Percentiles rank a stretch among this genome's conserved stretches.
Conservation (phyloP, 2,113 vertebrate genomes). For the Myrmophylax atrothorax region DNA sequence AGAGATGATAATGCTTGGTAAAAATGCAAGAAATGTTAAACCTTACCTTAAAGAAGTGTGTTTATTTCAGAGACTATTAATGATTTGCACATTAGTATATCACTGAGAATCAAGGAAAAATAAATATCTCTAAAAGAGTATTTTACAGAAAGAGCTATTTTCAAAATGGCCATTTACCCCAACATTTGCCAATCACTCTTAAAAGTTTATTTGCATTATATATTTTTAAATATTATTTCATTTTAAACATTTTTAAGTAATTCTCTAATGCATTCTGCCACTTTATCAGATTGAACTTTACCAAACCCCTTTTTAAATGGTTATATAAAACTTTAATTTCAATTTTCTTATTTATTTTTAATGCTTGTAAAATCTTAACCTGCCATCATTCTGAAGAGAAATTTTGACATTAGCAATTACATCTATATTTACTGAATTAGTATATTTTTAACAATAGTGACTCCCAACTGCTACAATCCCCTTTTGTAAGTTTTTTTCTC, state of each 20-base stretch:
- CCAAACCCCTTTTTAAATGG: not conserved
- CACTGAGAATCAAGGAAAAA: not conserved
- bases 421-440: not conserved
- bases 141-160: conserved; percentile 9
- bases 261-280: not conserved
- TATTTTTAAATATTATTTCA: not conserved
- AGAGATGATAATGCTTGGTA: not conserved
- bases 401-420: not conserved
- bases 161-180: not conserved
- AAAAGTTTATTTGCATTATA: not conserved
- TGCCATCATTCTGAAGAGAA: not conserved
- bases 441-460: not conserved
- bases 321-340: not conserved
- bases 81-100: conserved; percentile 5
- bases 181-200: not conserved
- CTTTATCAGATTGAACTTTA: not conserved
- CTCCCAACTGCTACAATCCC: not conserved
- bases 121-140: not conserved
- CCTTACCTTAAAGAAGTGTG: not conserved
- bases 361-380: not conserved
- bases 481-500: not conserved
- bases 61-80: conserved; percentile 7
- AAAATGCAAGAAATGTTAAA: not conserved
- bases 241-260: not conserved
- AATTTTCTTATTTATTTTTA: not conserved